Evolutionary conservation across 2,113 vertebrate genomes (phyloP).

Genomic region (Cololabis saira): DNA sequence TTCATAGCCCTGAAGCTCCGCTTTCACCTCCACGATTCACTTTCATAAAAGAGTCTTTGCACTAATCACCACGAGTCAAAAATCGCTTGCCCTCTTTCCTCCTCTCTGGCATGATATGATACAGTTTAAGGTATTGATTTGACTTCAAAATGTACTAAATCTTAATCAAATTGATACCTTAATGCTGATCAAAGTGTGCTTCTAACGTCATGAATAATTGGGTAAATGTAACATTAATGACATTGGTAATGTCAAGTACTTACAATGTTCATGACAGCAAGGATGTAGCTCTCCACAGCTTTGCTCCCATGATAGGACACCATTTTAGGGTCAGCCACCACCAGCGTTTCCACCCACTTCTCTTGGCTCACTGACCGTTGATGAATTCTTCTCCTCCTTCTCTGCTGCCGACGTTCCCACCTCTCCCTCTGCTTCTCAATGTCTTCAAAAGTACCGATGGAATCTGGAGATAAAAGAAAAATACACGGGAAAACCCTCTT

Average conservation of each 20-base stretch:
- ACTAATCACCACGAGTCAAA: too few species aligned
- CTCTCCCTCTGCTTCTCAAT: slow-evolving; percentile 80
- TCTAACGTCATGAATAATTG: too few species aligned
- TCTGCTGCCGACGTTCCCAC: slow-evolving; percentile 78
- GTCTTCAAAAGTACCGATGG: slow-evolving; percentile 37
- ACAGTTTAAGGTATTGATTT: background rate
- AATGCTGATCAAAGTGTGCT: too few species aligned
- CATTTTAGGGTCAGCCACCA: slow-evolving; percentile 96
- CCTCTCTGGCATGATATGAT: background rate
- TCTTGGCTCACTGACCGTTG: slow-evolving; percentile 92
- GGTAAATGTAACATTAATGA: background rate
- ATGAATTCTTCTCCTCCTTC: slow-evolving; percentile 72
- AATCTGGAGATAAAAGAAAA: slow-evolving; percentile 44
- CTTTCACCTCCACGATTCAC: too few species aligned
- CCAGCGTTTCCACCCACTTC: slow-evolving; percentile 97
- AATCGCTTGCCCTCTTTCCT: too few species aligned
- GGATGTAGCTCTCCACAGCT: slow-evolving; percentile 88
- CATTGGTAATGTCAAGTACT: slow-evolving; percentile 61
- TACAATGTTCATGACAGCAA: slow-evolving; percentile 98
- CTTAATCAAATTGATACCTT: background rate
- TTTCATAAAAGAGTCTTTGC: too few species aligned
- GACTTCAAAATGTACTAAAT: too few species aligned
- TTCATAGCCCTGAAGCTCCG: too few species aligned
- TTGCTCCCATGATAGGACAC: slow-evolving; percentile 90
- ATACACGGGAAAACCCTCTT: background rate